Evolutionary conservation across 2,888 invertebrate species (phyloP).

Genomic region (Drymonia ruficornis): DNA sequence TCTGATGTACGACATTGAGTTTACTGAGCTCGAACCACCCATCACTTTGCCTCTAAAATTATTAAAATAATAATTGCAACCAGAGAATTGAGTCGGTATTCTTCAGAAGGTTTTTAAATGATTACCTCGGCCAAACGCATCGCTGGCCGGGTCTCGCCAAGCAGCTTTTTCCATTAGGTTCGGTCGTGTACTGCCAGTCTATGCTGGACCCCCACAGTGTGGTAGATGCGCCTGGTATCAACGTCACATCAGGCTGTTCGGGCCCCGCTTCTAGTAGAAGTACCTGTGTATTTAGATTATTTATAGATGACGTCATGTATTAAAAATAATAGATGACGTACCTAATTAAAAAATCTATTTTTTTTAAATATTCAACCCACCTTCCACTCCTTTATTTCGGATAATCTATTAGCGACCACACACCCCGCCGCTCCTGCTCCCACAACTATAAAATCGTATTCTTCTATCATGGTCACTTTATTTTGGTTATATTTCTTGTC

Average conservation of each 20-base stretch:
- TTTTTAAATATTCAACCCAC: conserved; percentile 32
- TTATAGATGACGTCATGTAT: too few relatives aligned
- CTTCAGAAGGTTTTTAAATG: too few relatives aligned
- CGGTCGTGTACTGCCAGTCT: conserved; percentile 87
- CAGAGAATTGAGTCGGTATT: too few relatives aligned
- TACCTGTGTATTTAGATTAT: conserved; percentile 72
- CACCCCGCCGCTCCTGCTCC: conserved; percentile 68
- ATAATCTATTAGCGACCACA: conserved; percentile 61
- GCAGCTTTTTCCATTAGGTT: conserved; percentile 84
- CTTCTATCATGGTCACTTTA: conserved; percentile 21
- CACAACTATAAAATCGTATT: conserved; percentile 67
- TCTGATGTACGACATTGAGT: conserved; percentile 86
- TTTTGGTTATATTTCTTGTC: conserved; percentile 16
- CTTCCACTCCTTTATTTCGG: conserved; percentile 54
- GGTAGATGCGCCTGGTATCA: conserved; percentile 85
- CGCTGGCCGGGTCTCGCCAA: conserved; percentile 76
- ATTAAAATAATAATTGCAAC: neutral
- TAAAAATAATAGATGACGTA: conserved; percentile 14
- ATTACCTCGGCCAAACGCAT: conserved; percentile 81
- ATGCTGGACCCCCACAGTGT: conserved; percentile 84
- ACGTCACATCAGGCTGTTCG: conserved; percentile 86
- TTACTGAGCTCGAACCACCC: conserved; percentile 87
- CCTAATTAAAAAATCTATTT: neutral
- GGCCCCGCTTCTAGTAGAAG: conserved; percentile 86
- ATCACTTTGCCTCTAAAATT: conserved; percentile 83